Evolutionary conservation across 2,797 vertebrate genomes (phyloP).

Genomic region (Salmo trutta): DNA sequence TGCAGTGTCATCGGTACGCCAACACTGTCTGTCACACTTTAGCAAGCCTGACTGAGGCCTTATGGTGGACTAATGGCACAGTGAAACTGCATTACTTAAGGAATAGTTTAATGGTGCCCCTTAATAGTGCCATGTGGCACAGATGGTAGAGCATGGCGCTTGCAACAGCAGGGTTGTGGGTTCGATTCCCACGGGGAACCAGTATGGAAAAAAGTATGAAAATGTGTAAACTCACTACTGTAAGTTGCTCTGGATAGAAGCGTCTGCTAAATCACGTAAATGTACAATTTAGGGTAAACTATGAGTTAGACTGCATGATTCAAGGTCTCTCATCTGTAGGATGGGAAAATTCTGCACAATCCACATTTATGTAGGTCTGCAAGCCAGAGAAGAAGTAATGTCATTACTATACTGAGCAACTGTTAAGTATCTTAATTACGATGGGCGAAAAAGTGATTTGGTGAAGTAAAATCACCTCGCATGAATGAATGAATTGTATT

Average conservation of each 20-base stretch:
- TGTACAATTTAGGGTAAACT: too few relatives aligned
- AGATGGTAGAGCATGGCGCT: too few relatives aligned
- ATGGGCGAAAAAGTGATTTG: not conserved
- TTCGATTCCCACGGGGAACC: too few relatives aligned
- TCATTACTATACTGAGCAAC: not conserved
- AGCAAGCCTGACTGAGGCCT: not conserved
- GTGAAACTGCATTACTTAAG: too few relatives aligned
- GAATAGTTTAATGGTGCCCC: too few relatives aligned
- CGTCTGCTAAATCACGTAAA: too few relatives aligned
- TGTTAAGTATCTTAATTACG: not conserved
- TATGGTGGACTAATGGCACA: not conserved
- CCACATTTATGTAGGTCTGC: not conserved
- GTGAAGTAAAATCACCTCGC: not conserved
- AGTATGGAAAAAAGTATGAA: too few relatives aligned
- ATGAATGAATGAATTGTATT: not conserved
- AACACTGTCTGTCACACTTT: not conserved
- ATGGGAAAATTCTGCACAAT: not conserved
- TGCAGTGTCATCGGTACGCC: slow-evolving; percentile 92
- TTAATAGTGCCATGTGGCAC: too few relatives aligned
- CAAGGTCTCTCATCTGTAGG: not conserved
- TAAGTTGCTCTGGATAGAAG: too few relatives aligned
- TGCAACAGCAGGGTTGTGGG: too few relatives aligned
- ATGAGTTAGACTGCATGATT: not conserved
- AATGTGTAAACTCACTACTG: too few relatives aligned
- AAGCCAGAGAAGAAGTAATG: not conserved